phyloP scores from a whole-genome alignment of 2,888 invertebrate genomes.

The Endotricha flammealis region DNA sequence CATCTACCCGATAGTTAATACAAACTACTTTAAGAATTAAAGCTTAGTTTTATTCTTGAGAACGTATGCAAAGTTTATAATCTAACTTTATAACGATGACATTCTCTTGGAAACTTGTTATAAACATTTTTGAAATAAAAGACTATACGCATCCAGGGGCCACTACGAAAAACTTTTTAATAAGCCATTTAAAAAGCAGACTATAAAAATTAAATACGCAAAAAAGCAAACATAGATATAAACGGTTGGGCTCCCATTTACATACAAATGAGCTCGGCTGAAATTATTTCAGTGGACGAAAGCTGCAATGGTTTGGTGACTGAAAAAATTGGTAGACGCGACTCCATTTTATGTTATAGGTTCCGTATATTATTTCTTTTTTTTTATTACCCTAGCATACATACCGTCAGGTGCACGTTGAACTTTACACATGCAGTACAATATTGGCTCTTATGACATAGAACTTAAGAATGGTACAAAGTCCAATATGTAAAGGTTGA shows the following conservation, averaged over 20 bases:
- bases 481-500: no score
- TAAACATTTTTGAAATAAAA: not conserved
- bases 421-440: no score
- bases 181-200: constrained; percentile 14
- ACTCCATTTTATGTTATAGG: constrained; percentile 12
- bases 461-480: no score
- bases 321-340: constrained; percentile 30
- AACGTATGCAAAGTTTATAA: no score
- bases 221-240: constrained; percentile 64
- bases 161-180: constrained; percentile 8
- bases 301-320: constrained; percentile 30
- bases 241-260: constrained; percentile 55
- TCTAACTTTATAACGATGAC: not conserved
- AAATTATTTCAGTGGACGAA: constrained; percentile 48
- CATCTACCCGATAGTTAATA: no score
- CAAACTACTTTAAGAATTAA: no score
- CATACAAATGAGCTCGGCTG: constrained; percentile 64
- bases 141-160: not conserved
- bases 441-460: no score
- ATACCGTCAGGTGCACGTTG: no score
- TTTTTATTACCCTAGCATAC: no score
- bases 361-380: constrained; percentile 10
- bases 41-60: no score
- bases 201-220: constrained; percentile 40
- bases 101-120: not conserved